phyloP scores from a whole-genome alignment of 2,888 invertebrate genomes.

The Perithous albicinctus region DNA sequence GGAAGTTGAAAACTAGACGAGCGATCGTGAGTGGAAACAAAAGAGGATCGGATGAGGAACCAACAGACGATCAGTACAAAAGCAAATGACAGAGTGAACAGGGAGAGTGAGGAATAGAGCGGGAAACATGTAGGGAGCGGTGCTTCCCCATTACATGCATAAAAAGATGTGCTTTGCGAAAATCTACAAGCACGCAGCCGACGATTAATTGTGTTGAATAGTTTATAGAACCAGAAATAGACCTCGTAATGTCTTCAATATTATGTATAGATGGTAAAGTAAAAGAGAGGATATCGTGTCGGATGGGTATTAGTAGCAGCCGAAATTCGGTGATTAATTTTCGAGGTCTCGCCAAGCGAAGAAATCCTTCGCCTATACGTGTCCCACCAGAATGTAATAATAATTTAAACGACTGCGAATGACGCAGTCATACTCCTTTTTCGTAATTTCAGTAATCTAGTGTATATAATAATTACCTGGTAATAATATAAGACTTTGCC shows the following conservation, averaged over 20 bases:
- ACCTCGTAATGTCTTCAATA: constrained; percentile 16
- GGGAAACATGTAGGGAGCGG: neutral
- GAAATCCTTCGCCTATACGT: neutral
- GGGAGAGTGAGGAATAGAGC: neutral
- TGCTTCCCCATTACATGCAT: neutral
- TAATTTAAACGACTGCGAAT: constrained; percentile 21
- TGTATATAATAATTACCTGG: no score
- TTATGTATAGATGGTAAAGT: constrained; percentile 8
- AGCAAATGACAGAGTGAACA: neutral
- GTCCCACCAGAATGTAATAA: constrained; percentile 16
- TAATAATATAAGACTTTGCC: neutral
- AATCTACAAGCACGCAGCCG: constrained; percentile 26
- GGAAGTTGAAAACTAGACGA: neutral
- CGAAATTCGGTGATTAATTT: constrained; percentile 56
- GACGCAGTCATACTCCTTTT: constrained; percentile 32
- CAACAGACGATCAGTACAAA: neutral
- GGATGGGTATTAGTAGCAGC: constrained; percentile 40
- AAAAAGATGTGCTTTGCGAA: constrained; percentile 10
- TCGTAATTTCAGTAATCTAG: no score
- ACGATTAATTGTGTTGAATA: constrained; percentile 43
- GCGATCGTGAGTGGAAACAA: neutral
- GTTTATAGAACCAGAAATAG: constrained; percentile 44
- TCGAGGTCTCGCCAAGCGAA: neutral
- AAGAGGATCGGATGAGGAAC: neutral
- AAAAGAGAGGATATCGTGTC: constrained; percentile 56